phyloP scores from a whole-genome alignment of 2,797 vertebrate genomes.

The Platalea minor region DNA sequence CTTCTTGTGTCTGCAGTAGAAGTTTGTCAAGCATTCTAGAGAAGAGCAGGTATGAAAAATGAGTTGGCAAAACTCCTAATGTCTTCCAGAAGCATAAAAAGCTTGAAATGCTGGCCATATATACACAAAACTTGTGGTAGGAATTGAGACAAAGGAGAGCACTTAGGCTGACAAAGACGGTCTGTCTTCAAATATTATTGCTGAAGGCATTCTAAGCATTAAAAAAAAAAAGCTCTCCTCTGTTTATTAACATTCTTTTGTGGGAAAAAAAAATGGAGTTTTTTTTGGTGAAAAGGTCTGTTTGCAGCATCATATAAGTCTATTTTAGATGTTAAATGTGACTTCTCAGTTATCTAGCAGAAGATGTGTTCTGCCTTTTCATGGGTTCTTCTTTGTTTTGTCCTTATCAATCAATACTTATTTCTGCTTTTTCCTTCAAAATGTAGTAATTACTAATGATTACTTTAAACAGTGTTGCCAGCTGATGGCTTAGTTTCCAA shows the following conservation, averaged over 20 bases:
- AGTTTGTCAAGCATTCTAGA: neutral
- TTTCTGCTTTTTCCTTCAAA: neutral
- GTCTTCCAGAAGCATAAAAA: neutral
- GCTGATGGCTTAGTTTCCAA: neutral
- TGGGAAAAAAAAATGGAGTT: neutral
- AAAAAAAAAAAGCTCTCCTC: neutral
- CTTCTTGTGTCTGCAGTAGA: neutral
- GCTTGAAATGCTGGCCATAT: neutral
- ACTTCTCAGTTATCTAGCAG: neutral
- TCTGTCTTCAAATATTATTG: neutral
- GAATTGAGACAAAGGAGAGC: neutral
- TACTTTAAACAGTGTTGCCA: neutral
- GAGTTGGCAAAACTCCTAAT: neutral
- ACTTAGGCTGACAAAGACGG: neutral
- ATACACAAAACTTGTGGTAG: neutral
- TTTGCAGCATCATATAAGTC: neutral
- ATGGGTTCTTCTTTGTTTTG: neutral
- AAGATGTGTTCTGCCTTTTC: neutral
- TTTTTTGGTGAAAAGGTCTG: rapidly evolving
- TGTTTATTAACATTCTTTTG: neutral
- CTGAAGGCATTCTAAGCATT: neutral
- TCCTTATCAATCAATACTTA: neutral
- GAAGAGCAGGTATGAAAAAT: neutral
- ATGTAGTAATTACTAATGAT: neutral
- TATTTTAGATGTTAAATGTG: neutral